Conservation (phyloP, 1,140 invertebrate genomes). For the Achroia grisella region DNA sequence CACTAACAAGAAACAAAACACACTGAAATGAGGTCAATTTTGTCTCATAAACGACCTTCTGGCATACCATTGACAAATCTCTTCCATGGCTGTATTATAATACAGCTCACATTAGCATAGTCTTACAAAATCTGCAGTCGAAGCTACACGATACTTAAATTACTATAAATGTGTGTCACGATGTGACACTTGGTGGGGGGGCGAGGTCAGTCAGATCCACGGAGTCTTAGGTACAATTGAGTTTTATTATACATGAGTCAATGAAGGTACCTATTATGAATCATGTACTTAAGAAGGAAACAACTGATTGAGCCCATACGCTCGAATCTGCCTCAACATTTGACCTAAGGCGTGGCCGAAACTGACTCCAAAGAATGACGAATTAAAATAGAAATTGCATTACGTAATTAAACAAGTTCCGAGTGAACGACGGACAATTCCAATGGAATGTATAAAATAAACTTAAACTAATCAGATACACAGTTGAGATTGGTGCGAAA, state of each 20-base stretch:
- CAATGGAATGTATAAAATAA: conserved; percentile 3
- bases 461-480: conserved; percentile 5
- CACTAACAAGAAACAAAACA: conserved; percentile 3
- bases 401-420: no score
- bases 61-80: conserved; percentile 1
- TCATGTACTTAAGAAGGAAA: conserved; percentile 32
- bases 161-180: not conserved
- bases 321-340: conserved; percentile 4
- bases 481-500: conserved; percentile 3
- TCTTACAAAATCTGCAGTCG: conserved; percentile 29
- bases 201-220: conserved; percentile 23
- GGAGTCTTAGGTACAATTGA: conserved; percentile 30
- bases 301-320: conserved; percentile 16
- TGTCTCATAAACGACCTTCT: conserved; percentile 35
- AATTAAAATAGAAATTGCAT: not conserved
- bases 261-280: conserved; percentile 18
- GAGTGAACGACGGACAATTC: not conserved
- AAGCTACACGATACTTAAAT: conserved; percentile 15
- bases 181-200: conserved; percentile 25
- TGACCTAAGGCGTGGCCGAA: conserved; percentile 16
- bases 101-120: conserved; percentile 9
- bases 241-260: conserved; percentile 25
- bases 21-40: conserved; percentile 32
- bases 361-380: not conserved
- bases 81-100: conserved; percentile 24